Percentiles rank a stretch among this genome's conserved stretches.
These are phyloP conservation scores for Choreutis nemorana DNA, from an alignment of 2,888 invertebrate genomes.

Conservation along the genomic window DNA sequence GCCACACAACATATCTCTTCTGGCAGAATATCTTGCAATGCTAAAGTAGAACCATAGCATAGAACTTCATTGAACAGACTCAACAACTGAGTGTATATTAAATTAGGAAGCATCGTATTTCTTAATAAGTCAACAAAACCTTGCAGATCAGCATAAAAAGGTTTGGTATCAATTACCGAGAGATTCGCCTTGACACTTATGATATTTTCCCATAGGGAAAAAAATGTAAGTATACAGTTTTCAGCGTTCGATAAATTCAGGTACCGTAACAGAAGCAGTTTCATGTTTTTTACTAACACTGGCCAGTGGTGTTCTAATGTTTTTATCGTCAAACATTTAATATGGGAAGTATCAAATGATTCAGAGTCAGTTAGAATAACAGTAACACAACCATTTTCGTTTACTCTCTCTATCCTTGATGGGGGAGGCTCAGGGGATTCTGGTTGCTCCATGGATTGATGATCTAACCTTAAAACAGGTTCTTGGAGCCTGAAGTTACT, in stretches of 20 bases:
- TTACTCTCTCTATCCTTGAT: conserved; percentile 46
- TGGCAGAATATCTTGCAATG: conserved; percentile 85
- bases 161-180: conserved; percentile 87
- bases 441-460: conserved; percentile 22
- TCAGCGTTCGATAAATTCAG: conserved; percentile 68
- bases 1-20: conserved; percentile 90
- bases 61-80: conserved; percentile 89
- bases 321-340: conserved; percentile 87
- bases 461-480: conserved; percentile 41
- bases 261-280: conserved; percentile 64
- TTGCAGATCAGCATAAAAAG: conserved; percentile 86
- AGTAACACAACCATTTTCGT: conserved; percentile 64
- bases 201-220: conserved; percentile 88
- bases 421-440: conserved; percentile 37
- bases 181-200: conserved; percentile 91
- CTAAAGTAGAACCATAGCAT: conserved; percentile 90
- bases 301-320: conserved; percentile 88
- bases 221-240: conserved; percentile 80
- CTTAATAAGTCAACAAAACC: conserved; percentile 77
- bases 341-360: conserved; percentile 84
- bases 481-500: conserved; percentile 41
- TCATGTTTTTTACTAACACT: conserved; percentile 76
- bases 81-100: conserved; percentile 85
- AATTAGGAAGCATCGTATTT: conserved; percentile 76
- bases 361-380: conserved; percentile 79